Evolutionary conservation across 92 coral and sea anemone species (phyloP).

Genomic region (Muricea muricata): DNA sequence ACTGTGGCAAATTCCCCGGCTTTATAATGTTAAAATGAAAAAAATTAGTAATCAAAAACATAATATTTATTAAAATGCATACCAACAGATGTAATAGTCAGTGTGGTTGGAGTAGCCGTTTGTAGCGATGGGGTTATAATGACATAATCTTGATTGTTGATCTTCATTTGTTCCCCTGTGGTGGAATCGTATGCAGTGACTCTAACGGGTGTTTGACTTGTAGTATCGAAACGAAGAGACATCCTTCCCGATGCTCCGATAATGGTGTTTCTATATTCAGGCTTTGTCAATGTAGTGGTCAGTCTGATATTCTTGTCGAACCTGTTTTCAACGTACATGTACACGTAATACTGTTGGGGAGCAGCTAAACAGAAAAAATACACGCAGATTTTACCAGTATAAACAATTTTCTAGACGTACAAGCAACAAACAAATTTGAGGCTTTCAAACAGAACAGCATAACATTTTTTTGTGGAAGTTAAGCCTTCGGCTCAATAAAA

Average conservation of each 20-base stretch:
- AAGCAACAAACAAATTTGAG: neutral
- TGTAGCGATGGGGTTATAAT: neutral
- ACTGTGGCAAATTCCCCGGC: no score
- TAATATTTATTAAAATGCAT: neutral
- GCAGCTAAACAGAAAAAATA: neutral
- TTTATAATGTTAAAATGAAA: no score
- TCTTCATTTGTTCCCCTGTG: neutral
- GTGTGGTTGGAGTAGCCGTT: neutral
- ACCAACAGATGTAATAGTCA: neutral
- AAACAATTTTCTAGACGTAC: neutral
- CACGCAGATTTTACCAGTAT: no score
- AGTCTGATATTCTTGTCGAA: neutral
- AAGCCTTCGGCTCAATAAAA: no score
- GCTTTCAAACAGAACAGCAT: no score
- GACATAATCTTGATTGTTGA: conserved; percentile 17
- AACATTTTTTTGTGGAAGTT: no score
- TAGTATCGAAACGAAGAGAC: conserved; percentile 11
- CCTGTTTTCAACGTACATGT: neutral
- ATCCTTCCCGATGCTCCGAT: neutral
- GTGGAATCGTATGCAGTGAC: conserved; percentile 12
- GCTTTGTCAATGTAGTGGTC: conserved; percentile 1
- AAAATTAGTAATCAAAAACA: no score
- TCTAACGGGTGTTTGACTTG: neutral
- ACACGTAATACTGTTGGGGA: neutral
- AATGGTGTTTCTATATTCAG: neutral